Conservation (phyloP, 2,888 invertebrate species). For the Sinotaia quadrata region DNA sequence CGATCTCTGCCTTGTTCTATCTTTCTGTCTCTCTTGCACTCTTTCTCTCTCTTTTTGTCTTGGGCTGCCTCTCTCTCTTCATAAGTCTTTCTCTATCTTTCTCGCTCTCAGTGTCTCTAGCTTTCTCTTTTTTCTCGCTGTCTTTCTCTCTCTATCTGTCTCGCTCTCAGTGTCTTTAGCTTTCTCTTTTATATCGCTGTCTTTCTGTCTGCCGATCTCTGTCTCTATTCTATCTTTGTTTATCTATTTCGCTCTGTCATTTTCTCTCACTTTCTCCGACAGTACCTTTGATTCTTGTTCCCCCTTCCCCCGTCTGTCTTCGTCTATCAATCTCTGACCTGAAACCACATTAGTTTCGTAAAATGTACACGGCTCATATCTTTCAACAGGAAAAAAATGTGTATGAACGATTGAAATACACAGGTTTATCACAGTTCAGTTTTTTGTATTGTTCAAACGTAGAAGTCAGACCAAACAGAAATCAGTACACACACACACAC, state of each 20-base stretch:
- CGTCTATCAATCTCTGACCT: neutral
- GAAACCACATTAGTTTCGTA: neutral
- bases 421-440: no score
- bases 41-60: neutral
- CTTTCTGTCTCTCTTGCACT: neutral
- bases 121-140: neutral
- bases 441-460: no score
- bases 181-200: neutral
- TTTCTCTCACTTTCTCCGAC: conserved; percentile 2
- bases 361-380: no score
- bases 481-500: neutral
- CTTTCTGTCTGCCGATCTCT: neutral
- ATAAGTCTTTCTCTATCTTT: neutral
- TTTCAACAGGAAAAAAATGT: no score
- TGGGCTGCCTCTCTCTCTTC: neutral
- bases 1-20: neutral
- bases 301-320: neutral
- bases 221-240: neutral
- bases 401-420: no score
- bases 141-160: conserved; percentile 2
- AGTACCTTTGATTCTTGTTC: no score
- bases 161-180: neutral
- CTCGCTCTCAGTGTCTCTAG: neutral
- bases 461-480: no score
- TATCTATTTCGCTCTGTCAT: neutral